Base-by-base conservation (phyloP, 1,140 invertebrate species). In the Drosophila nannoptera region DNA sequence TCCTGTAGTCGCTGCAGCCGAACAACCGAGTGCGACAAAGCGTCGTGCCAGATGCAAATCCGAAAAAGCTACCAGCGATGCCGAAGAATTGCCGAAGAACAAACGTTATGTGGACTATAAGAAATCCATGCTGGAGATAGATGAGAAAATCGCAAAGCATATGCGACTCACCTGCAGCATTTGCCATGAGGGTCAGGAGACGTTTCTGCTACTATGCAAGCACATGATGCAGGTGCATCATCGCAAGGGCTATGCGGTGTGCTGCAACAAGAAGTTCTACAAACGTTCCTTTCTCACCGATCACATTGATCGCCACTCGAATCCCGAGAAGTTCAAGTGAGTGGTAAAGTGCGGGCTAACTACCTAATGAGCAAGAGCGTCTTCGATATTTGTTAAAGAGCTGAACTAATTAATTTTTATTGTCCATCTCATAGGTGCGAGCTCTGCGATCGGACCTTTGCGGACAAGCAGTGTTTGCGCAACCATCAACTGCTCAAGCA, bases 191-290 rank as follows among this genome's bases (percentile, higher is more conserved):
- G 74, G 62, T 0, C 69, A 72, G 48, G 64, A 73, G 12, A 88
- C 78, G 2, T 89, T 89, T 7, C 69, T 76, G 0, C 36, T 63
- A 12, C 65, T 89, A 1, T 75, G 73, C 65, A 75, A 77, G 63
- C 88, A 89, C 62, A 88, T 87, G 81, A 33, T 70, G 48, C 61
- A 72, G 31, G 38, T 16, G 16, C 88, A 89, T 9, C 63, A 75
- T 16, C 69, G 68, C 42, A 74, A 77, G 42, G 88, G 88, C 11
- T 89, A 89, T 43, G 80, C 78, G 11, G 46, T 74, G 9, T 89
- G 88, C 29, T 89, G 88, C 58, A 78, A 89, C 35, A 88, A 86
- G 42, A 89, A 89, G 59, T 86, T 89, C 50, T 83, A 87, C 61
- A 87, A 88, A 48, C 75, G 86, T 9, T 76, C 73, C 42, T 70